phyloP scores from a whole-genome alignment of 2,888 invertebrate genomes.

The Hyposoter dolosus region DNA sequence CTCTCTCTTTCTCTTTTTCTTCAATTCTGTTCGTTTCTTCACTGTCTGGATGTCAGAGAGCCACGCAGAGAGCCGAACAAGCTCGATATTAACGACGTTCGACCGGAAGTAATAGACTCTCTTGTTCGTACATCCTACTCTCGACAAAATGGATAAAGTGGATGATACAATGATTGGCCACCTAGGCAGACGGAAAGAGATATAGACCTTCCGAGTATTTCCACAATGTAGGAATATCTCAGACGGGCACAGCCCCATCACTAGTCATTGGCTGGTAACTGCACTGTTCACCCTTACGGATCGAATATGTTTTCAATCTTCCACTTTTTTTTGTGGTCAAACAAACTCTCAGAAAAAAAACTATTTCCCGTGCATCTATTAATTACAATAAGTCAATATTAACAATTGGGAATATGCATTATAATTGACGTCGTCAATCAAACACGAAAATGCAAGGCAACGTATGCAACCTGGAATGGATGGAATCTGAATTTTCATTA shows the following conservation, averaged over 20 bases:
- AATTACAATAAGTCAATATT: background rate
- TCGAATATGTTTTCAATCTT: background rate
- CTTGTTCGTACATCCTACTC: constrained; percentile 31
- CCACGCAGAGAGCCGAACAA: constrained; percentile 39
- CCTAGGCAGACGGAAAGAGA: background rate
- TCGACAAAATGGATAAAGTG: constrained; percentile 20
- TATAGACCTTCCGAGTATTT: background rate
- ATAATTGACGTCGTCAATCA: background rate
- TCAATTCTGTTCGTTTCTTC: constrained; percentile 40
- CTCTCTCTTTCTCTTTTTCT: constrained; percentile 14
- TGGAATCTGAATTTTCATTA: background rate
- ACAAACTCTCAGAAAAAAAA: background rate
- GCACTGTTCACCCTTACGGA: background rate
- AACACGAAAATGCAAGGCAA: background rate
- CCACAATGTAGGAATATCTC: background rate
- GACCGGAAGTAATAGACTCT: constrained; percentile 57
- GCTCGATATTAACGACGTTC: constrained; percentile 65
- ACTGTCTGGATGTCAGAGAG: constrained; percentile 58
- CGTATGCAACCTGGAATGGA: constrained; percentile 73
- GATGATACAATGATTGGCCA: constrained; percentile 32
- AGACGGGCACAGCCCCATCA: background rate
- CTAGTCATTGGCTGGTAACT: background rate
- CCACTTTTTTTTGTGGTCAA: background rate
- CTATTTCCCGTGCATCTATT: background rate
- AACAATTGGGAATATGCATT: background rate